phyloP scores from a whole-genome alignment of 92 coral and sea anemone species.

The Palythoa heliodiscus region DNA sequence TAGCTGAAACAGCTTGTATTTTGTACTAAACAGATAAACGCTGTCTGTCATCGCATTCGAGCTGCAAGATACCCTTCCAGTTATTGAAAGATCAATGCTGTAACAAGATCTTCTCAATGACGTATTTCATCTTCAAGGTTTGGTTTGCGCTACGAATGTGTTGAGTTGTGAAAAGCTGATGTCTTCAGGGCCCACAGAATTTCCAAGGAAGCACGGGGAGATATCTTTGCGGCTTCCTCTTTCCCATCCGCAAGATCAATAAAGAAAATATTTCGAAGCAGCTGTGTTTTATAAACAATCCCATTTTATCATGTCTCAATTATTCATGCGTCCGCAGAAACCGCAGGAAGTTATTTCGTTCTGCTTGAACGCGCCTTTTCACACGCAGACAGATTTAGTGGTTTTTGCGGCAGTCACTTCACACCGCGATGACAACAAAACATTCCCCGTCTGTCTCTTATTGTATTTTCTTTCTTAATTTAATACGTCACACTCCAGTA shows the following conservation, averaged over 20 bases:
- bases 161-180: slow-evolving; percentile 39
- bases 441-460: slow-evolving; percentile 66
- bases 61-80: slow-evolving; percentile 2
- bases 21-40: slow-evolving; percentile 20
- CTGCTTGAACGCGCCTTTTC: slow-evolving; percentile 90
- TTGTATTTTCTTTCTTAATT: slow-evolving; percentile 62
- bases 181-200: slow-evolving; percentile 8
- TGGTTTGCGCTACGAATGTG: slow-evolving; percentile 28
- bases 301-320: slow-evolving; percentile 88
- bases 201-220: slow-evolving; percentile 35
- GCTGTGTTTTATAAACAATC: slow-evolving; percentile 94
- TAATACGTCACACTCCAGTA: slow-evolving; percentile 67
- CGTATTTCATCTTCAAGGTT: neutral
- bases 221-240: slow-evolving; percentile 38
- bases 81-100: slow-evolving; percentile 38
- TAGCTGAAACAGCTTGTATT: slow-evolving; percentile 38
- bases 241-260: slow-evolving; percentile 80
- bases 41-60: slow-evolving; percentile 24
- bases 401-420: slow-evolving; percentile 85
- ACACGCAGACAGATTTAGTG: slow-evolving; percentile 78
- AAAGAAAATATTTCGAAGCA: slow-evolving; percentile 70
- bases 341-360: slow-evolving; percentile 69
- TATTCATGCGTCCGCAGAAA: slow-evolving; percentile 69
- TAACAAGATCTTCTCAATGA: slow-evolving; percentile 25
- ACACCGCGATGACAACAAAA: slow-evolving; percentile 75